Evolutionary conservation across 2,113 vertebrate species (phyloP).

Genomic region (Hiodon tergisus): DNA sequence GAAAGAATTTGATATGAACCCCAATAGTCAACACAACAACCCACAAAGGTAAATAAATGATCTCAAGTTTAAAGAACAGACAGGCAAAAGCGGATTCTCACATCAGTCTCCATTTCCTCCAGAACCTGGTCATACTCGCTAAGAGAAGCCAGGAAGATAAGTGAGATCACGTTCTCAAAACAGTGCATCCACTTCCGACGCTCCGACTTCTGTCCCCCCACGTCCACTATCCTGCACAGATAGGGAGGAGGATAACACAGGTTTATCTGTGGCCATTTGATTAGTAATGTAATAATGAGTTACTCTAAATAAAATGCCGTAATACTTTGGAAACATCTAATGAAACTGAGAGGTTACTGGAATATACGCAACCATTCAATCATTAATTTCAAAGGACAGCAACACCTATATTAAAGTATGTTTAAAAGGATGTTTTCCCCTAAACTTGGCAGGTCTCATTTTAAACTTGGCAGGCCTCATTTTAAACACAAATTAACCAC

Average conservation of each 20-base stretch:
- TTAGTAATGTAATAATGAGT: too few relatives aligned
- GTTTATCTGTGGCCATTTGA: neutral
- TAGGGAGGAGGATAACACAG: neutral
- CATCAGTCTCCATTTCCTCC: conserved; percentile 74
- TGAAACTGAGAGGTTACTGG: too few relatives aligned
- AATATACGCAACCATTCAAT: too few relatives aligned
- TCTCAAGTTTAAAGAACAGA: neutral
- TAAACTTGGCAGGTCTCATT: too few relatives aligned
- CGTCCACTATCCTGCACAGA: conserved; percentile 75
- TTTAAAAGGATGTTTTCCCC: too few relatives aligned
- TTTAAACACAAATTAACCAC: too few relatives aligned
- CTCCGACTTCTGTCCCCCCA: conserved; percentile 83
- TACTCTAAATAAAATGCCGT: too few relatives aligned
- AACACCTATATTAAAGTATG: too few relatives aligned
- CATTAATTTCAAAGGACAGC: too few relatives aligned
- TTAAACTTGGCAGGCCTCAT: too few relatives aligned
- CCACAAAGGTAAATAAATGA: neutral
- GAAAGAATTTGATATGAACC: neutral
- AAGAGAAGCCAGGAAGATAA: conserved; percentile 84
- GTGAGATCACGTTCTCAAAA: conserved; percentile 81
- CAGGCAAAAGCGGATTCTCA: conserved; percentile 37
- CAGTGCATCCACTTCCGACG: conserved; percentile 89
- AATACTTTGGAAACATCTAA: too few relatives aligned
- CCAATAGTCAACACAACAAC: neutral
- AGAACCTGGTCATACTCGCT: conserved; percentile 85